Conservation (phyloP, 2,113 vertebrate species). For the Hemibagrus wyckioides region DNA sequence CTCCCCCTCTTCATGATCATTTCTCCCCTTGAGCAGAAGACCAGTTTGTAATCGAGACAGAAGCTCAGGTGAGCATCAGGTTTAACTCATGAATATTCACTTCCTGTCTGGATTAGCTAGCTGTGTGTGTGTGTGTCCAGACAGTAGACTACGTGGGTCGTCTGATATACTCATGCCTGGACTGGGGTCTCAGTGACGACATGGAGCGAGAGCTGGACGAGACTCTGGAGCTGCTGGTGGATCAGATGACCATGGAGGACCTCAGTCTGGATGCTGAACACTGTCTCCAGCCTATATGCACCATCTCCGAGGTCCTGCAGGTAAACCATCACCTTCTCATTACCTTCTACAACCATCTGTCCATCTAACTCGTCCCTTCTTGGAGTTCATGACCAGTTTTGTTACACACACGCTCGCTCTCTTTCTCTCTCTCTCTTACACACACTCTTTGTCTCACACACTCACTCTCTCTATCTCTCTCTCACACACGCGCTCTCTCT, state of each 20-base stretch:
- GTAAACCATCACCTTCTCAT: conserved; percentile 49
- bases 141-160: conserved; percentile 68
- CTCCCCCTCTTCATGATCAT: background rate
- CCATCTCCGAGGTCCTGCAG: conserved; percentile 69
- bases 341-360: background rate
- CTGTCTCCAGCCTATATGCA: conserved; percentile 39
- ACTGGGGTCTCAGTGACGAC: conserved; percentile 73
- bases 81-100: background rate
- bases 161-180: conserved; percentile 72
- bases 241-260: conserved; percentile 68
- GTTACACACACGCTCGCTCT: too few relatives aligned
- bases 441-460: too few relatives aligned
- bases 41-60: conserved; percentile 48
- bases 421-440: too few relatives aligned
- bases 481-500: too few relatives aligned
- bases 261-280: conserved; percentile 20
- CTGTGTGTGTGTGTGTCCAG: conserved; percentile 50
- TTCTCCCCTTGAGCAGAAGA: conserved; percentile 9
- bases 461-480: too few relatives aligned
- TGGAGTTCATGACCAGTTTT: background rate
- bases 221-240: conserved; percentile 68
- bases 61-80: conserved; percentile 53
- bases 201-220: conserved; percentile 69
- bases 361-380: too few relatives aligned
- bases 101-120: background rate